Percentiles rank a stretch among this genome's conserved stretches.
Evolutionary conservation across 2,113 vertebrate species (phyloP).

Genomic region (Semnornis frantzii): DNA sequence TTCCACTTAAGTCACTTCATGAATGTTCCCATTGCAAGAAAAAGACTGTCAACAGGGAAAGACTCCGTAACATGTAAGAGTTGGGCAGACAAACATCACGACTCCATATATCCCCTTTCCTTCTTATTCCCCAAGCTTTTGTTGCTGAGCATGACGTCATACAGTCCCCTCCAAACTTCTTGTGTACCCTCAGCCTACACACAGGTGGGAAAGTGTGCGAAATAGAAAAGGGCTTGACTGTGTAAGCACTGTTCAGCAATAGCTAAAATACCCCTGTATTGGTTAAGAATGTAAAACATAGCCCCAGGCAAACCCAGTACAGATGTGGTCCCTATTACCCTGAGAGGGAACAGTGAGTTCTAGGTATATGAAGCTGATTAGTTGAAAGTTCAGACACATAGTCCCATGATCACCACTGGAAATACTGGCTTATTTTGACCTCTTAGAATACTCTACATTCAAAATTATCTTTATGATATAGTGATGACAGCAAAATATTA

Average conservation of each 20-base stretch:
- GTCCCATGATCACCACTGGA: not conserved
- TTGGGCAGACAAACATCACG: not conserved
- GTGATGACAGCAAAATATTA: not conserved
- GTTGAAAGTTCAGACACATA: not conserved
- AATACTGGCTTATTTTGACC: not conserved
- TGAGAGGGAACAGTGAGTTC: not conserved
- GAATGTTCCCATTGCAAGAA: not conserved
- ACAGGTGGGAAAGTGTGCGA: too few species aligned
- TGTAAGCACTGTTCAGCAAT: not conserved
- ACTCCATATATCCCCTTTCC: rapidly evolving
- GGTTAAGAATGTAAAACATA: not conserved
- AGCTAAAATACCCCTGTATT: not conserved
- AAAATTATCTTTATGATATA: not conserved
- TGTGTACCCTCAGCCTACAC: not conserved
- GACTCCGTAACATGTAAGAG: rapidly evolving
- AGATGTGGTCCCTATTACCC: not conserved
- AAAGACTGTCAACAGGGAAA: not conserved
- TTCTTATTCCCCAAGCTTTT: not conserved
- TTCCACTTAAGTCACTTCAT: not conserved
- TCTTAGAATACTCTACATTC: not conserved
- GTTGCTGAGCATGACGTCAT: not conserved
- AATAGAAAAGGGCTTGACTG: too few species aligned
- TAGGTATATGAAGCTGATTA: not conserved
- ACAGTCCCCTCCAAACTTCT: not conserved
- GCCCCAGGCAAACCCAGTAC: not conserved